phyloP scores from a whole-genome alignment of 2,113 vertebrate genomes.

The Ceyx margarethae region DNA sequence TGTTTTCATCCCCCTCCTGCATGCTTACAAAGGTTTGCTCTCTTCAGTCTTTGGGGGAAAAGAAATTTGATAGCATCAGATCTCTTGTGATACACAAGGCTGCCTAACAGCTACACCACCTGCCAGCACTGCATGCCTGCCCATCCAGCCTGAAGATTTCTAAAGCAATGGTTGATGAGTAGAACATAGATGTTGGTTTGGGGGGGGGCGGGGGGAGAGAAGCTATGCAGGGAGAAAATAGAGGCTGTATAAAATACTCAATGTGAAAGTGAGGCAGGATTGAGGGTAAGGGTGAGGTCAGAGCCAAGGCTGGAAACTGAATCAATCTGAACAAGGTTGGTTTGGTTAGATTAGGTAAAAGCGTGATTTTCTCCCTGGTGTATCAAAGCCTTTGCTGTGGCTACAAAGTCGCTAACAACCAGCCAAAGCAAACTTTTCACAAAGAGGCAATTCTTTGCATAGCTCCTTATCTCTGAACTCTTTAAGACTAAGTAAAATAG shows the following conservation, averaged over 20 bases:
- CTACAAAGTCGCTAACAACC: conserved; percentile 55
- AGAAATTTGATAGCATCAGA: conserved; percentile 87
- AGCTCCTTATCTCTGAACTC: conserved; percentile 5
- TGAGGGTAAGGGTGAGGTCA: conserved; percentile 70
- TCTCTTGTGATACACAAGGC: conserved; percentile 88
- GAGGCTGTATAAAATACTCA: conserved; percentile 64
- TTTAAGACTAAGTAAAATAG: conserved; percentile 26
- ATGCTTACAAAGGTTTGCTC: conserved; percentile 80
- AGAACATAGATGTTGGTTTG: conserved; percentile 64
- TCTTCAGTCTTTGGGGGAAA: conserved; percentile 81
- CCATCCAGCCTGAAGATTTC: conserved; percentile 76
- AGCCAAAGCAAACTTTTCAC: conserved; percentile 47
- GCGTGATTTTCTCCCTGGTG: conserved; percentile 50
- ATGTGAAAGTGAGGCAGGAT: conserved; percentile 71
- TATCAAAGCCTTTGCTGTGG: conserved; percentile 59
- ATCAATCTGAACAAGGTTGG: conserved; percentile 57
- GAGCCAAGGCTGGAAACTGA: conserved; percentile 64
- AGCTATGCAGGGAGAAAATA: conserved; percentile 55
- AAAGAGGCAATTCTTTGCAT: conserved; percentile 37
- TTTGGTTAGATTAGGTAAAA: conserved; percentile 65
- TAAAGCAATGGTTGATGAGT: conserved; percentile 73
- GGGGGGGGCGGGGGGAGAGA: neutral
- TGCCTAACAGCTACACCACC: conserved; percentile 83
- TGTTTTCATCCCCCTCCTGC: conserved; percentile 85
- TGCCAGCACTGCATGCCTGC: conserved; percentile 83